Percentiles rank a stretch among this genome's conserved stretches.
These are phyloP conservation scores for Tricholauxania praeusta DNA, from an alignment of 2,888 invertebrate genomes.

Conservation along the genomic window DNA sequence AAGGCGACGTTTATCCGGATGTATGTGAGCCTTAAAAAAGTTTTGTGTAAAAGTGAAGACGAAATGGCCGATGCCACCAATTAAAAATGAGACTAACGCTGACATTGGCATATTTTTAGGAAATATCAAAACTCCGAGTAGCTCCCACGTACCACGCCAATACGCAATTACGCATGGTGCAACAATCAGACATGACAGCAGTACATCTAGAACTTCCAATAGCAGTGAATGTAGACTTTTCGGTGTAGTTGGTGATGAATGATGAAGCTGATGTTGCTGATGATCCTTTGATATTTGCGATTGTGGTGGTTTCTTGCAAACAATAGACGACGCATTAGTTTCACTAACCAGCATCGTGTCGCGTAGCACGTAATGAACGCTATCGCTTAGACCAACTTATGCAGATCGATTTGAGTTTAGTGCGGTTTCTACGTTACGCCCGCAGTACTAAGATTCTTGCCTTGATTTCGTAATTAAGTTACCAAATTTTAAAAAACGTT, in stretches of 20 bases:
- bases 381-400: not conserved
- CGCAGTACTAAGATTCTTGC: not conserved
- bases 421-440: not conserved
- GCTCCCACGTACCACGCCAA: constrained; percentile 88
- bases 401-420: not conserved
- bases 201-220: constrained; percentile 77
- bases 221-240: constrained; percentile 62
- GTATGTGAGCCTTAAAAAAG: constrained; percentile 71
- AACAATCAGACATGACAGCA: constrained; percentile 79
- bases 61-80: constrained; percentile 80
- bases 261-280: constrained; percentile 20
- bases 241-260: constrained; percentile 15
- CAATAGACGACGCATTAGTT: constrained; percentile 18
- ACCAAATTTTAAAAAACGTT: constrained; percentile 17
- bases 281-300: not conserved
- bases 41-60: constrained; percentile 78
- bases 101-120: constrained; percentile 74
- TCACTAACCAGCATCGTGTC: constrained; percentile 40
- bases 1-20: constrained; percentile 78
- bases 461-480: not conserved
- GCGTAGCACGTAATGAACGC: not conserved
- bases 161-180: constrained; percentile 87
- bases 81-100: constrained; percentile 75
- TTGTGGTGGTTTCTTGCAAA: constrained; percentile 41
- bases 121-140: constrained; percentile 80